Percentiles rank a stretch among this genome's conserved stretches.
phyloP scores from a whole-genome alignment of 2,797 vertebrate genomes.

The Malurus splendens region DNA sequence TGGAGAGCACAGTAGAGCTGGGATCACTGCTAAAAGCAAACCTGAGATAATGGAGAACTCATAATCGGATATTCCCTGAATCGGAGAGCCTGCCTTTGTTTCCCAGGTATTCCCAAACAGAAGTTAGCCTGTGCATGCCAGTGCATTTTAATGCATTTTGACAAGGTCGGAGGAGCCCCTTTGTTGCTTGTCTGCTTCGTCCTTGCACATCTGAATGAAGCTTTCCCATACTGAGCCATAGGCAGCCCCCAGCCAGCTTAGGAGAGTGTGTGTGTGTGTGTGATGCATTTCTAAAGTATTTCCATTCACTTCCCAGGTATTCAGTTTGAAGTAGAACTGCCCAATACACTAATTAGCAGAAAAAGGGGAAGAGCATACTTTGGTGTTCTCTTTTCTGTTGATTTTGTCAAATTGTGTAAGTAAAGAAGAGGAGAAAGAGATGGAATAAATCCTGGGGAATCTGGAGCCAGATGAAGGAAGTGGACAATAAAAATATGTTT shows the following conservation, averaged over 20 bases:
- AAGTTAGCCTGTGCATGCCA: slow-evolving; percentile 38
- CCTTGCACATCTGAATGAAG: slow-evolving; percentile 5
- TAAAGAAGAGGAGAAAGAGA: not conserved
- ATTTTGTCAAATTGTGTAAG: not conserved
- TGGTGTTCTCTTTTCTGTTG: not conserved
- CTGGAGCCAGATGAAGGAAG: not conserved
- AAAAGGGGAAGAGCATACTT: not conserved
- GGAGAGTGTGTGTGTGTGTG: not conserved
- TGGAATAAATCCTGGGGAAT: not conserved
- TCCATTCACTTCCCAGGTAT: not conserved
- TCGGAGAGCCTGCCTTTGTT: slow-evolving; percentile 43
- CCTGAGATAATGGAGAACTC: slow-evolving; percentile 34
- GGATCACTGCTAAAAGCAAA: slow-evolving; percentile 12
- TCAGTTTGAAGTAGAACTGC: not conserved
- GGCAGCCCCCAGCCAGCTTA: not conserved
- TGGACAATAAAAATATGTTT: not conserved
- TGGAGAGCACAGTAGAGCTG: not conserved
- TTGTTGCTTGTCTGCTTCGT: slow-evolving; percentile 27
- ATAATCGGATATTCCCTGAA: not conserved
- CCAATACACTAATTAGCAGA: not conserved
- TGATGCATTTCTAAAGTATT: not conserved
- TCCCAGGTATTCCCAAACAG: slow-evolving; percentile 41
- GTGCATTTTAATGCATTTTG: slow-evolving; percentile 55
- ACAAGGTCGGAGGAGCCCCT: slow-evolving; percentile 38
- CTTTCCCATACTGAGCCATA: not conserved